Base-by-base conservation (phyloP, 2,797 vertebrate species). In the Phoebastria nigripes region DNA sequence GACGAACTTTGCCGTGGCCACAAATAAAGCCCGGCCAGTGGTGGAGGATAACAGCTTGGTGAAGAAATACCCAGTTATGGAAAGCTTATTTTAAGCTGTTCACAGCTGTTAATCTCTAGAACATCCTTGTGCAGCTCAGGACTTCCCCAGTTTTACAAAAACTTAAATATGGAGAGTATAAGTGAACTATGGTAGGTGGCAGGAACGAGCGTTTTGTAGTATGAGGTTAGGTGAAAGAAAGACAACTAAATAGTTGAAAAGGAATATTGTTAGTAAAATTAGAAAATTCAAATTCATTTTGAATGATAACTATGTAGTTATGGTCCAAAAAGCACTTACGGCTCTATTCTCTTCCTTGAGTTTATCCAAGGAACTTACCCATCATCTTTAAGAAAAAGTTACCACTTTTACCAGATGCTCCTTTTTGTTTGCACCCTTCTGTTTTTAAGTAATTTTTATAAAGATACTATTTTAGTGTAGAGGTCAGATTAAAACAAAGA, bases 291-390 rank as follows among this genome's bases (percentile, higher is more conserved):
- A 7, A 12, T 37, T 59, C 0, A 6, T 67, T 72, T 39, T 15
- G 41, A 26, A 4, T 25, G 9, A 4, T 6, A 16, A 14, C 21
- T 46, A 1, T 8, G 25, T 9, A 24, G 15, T 49, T 51, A 4
- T 12, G 15, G 29, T 14, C 12, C 44, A 6, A 3, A 25, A 35
- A 28, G 74, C 58, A 33, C 67, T 33, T 14, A 2, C 0, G 4
- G 28, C 35, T 49, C 13, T 49, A 1, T 15, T 61, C 8, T 33
- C 21, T 59, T 24, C 67, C 47, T 37, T 12, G 54, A n/a, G 54
- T 26, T 73, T 33, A 55, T 42, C 67, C 31, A 16, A 7, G 31
- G 54, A 61, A 33, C 16, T 47, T 26, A 42, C 0, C 15, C 51
- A 10, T 56, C 28, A 28, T 47, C 73, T 46, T 31, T 19, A 31